Conservation (phyloP, 2,888 invertebrate genomes). For the Anthrax anthrax region DNA sequence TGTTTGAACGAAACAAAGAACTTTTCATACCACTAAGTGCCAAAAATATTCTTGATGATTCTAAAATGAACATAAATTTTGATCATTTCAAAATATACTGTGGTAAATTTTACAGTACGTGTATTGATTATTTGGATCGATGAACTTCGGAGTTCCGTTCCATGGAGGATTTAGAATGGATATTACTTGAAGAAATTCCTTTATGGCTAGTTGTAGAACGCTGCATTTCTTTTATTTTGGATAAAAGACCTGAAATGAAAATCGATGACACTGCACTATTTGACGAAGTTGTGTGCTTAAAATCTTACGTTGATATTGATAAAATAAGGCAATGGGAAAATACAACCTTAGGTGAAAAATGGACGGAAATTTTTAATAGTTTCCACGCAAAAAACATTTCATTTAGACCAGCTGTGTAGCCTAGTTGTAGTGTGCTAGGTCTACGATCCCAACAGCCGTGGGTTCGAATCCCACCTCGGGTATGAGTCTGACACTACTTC, state of each 20-base stretch:
- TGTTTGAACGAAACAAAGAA: not conserved
- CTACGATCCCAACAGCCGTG: too few species aligned
- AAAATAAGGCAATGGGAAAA: conserved; percentile 1
- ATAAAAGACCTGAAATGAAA: not conserved
- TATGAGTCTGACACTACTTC: too few species aligned
- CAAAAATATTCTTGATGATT: not conserved
- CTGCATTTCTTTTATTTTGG: not conserved
- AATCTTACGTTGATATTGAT: not conserved
- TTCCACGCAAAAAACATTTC: not conserved
- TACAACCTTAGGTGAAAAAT: not conserved
- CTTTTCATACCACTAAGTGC: not conserved
- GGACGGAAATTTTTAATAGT: conserved; percentile 2
- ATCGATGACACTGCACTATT: conserved; percentile 1
- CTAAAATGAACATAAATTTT: not conserved
- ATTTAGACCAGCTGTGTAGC: too few species aligned
- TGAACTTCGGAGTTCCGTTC: not conserved
- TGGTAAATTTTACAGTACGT: not conserved
- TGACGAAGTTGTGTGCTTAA: conserved; percentile 4
- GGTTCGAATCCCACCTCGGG: too few species aligned
- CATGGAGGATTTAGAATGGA: not conserved
- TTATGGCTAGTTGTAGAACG: conserved; percentile 2
- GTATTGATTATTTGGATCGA: not conserved
- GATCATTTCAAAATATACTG: not conserved
- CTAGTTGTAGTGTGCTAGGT: too few species aligned
- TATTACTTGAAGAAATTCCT: conserved; percentile 1